Conservation (phyloP, 2,113 vertebrate species). For the Synchiropus splendidus region DNA sequence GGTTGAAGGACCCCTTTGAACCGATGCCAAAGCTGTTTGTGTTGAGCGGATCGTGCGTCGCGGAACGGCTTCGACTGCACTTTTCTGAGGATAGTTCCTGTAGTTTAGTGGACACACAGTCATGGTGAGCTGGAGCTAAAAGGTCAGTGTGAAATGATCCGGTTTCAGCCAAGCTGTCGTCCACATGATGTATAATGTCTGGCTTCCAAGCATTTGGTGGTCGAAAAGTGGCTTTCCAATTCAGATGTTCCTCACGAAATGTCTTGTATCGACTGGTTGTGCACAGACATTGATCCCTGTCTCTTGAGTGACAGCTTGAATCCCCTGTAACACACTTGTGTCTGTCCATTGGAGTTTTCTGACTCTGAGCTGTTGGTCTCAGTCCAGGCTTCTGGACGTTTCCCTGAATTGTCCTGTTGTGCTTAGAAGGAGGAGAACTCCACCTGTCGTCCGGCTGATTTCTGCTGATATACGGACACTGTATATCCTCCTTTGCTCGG, state of each 20-base stretch:
- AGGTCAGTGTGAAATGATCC: too few species aligned
- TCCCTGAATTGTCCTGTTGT: not conserved
- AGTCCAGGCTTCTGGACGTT: conserved; percentile 15
- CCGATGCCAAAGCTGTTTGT: conserved; percentile 18
- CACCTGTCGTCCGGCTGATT: conserved; percentile 8
- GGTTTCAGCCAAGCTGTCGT: too few species aligned
- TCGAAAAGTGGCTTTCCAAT: not conserved
- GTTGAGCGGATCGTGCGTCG: too few species aligned
- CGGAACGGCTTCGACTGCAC: conserved; percentile 15
- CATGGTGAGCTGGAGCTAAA: conserved; percentile 7
- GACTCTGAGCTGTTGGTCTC: conserved; percentile 10
- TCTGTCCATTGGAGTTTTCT: conserved; percentile 6
- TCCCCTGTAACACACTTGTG: conserved; percentile 7
- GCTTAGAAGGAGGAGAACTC: too few species aligned
- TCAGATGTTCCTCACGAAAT: conserved; percentile 10
- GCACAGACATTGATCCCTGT: conserved; percentile 5
- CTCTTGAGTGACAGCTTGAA: conserved; percentile 31
- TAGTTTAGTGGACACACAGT: conserved; percentile 4
- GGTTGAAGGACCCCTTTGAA: conserved; percentile 26
- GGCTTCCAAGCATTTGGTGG: conserved; percentile 2
- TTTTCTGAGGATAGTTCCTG: conserved; percentile 32
- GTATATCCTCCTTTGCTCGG: conserved; percentile 2
- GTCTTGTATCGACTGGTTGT: conserved; percentile 22
- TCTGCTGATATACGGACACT: conserved; percentile 1
- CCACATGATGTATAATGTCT: conserved; percentile 11